A percentile compares a stretch with the other conserved stretches of the same genome.
Evolutionary conservation across 2,888 invertebrate genomes (phyloP).

Genomic region (Lamellibrachia columna): DNA sequence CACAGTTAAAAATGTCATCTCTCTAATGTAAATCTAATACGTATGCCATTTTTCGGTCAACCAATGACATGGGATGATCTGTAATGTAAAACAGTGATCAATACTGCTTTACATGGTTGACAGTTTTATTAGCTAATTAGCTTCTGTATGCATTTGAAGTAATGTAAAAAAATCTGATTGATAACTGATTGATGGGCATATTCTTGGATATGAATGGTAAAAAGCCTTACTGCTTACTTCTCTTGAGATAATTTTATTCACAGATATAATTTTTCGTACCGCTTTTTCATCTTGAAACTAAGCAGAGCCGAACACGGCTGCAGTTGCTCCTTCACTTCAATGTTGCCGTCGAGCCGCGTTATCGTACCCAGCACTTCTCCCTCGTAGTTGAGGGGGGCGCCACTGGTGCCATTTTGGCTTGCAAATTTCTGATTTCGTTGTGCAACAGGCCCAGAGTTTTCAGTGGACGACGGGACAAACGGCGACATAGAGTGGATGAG

Average conservation of each 20-base stretch:
- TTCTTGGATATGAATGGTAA: no score
- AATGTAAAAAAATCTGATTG: no score
- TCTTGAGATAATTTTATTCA: background rate
- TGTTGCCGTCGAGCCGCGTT: background rate
- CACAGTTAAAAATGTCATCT: no score
- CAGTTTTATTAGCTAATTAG: no score
- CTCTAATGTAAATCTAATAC: no score
- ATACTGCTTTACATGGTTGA: no score
- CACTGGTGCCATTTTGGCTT: background rate
- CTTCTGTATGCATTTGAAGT: no score
- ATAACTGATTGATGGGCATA: no score
- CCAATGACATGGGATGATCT: no score
- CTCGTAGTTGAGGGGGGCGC: background rate
- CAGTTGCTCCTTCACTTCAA: background rate
- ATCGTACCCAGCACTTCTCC: background rate
- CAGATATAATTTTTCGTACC: background rate
- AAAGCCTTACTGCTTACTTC: background rate
- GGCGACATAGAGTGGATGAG: background rate
- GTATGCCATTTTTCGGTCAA: no score
- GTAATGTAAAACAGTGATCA: no score
- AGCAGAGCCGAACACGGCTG: background rate
- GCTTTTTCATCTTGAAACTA: conserved; percentile 1
- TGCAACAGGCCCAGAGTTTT: background rate
- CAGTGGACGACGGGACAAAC: background rate
- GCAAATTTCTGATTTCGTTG: background rate